Base-by-base conservation (phyloP, 2,888 invertebrate genomes). In the Tetrapedia diversipes region DNA sequence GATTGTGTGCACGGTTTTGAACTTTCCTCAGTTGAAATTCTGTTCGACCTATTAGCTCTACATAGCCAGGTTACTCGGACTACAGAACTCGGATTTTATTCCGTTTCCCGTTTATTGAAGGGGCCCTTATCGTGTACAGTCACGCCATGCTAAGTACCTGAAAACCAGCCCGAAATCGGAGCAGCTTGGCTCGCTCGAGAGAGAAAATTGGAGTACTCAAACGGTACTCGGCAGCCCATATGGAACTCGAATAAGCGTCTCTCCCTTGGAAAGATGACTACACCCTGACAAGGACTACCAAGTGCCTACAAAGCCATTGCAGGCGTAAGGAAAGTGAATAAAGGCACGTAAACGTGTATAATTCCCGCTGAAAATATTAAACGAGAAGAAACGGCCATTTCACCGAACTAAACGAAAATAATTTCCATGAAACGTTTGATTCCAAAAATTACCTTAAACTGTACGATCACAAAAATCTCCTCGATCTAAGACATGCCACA, bases 201-300 rank as follows among this genome's bases (percentile, higher is more conserved):
- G 41, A 56, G 47, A 45, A 54, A 77, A 73, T 79, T 73, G 73
- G 41, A 56, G 51, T 56, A 19, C 67, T 66, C 59, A 68, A 68
- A 54, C n/a, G 65, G 59, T n/a, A 32, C 51, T 67, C 43, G 57
- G 37, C 51, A 32, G 11, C 41, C 34, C 34, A 51, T 41, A 49
- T 11, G 49, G 8, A 68, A 27, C 22, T 39, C 37, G 43, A 51
- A 43, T 54, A 45, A 34, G n/a, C 59, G 70, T 47, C 45, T 32
- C 29, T 8, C 10, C 37, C 24, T 32, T 8, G 53, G 19, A 24
- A 41, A 60, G 37, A 39, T n/a, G 59, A 29, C 43, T 39, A 37
- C 53, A 37, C 14, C n/a, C 19, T 34, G 51, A 37, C 53, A 39
- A 24, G 59, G 16, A 39, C 53, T 72, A 29, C 37, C 29, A n/a